A percentile compares a stretch with the other conserved stretches of the same genome.
phyloP scores from a whole-genome alignment of 2,797 vertebrate genomes.

The Euthynnus affinis region DNA sequence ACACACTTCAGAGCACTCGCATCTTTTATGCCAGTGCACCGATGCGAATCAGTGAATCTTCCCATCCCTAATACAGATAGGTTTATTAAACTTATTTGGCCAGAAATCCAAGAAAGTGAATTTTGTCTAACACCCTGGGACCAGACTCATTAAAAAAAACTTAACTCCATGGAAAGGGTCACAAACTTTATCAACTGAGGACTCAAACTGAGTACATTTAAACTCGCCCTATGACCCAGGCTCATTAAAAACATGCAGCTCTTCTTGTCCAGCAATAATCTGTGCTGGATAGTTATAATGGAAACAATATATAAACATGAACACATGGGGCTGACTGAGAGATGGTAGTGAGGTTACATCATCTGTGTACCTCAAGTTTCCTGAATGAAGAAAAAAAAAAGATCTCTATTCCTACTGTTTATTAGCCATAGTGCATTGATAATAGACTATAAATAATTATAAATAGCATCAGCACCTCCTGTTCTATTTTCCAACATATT shows the following conservation, averaged over 20 bases:
- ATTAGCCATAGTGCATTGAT: background rate
- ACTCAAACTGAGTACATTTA: constrained; percentile 32
- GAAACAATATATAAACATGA: constrained; percentile 7
- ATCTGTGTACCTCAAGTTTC: background rate
- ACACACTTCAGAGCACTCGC: too few relatives aligned
- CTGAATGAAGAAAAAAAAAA: background rate
- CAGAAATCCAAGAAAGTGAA: background rate
- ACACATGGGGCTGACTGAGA: background rate
- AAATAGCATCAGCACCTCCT: background rate
- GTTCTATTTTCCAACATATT: background rate
- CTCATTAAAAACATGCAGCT: constrained; percentile 56
- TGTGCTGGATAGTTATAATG: constrained; percentile 12
- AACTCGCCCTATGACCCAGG: constrained; percentile 21
- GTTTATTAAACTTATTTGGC: constrained; percentile 24
- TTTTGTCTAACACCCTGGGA: constrained; percentile 3
- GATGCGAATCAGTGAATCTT: too few relatives aligned
- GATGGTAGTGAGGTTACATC: background rate
- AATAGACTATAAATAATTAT: background rate
- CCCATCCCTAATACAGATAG: background rate
- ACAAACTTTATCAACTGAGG: constrained; percentile 25
- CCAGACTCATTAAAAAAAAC: constrained; percentile 47
- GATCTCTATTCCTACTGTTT: background rate
- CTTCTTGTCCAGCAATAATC: constrained; percentile 36
- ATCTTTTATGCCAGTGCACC: too few relatives aligned
- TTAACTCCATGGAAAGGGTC: constrained; percentile 6